These are phyloP conservation scores for Oriolus oriolus DNA, from an alignment of 2,113 vertebrate genomes.

Conservation along the genomic window DNA sequence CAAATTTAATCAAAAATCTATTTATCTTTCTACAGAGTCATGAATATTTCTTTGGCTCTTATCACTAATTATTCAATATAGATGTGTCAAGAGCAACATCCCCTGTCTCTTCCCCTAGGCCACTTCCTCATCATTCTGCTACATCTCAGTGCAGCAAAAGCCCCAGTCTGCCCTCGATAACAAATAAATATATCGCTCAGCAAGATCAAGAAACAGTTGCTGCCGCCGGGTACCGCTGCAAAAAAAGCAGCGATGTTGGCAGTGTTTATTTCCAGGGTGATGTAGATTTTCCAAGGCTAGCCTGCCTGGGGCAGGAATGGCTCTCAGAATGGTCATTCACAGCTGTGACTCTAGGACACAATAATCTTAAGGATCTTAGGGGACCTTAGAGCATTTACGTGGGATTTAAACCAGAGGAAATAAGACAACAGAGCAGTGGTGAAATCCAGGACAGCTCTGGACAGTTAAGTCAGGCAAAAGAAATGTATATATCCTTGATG, in stretches of 20 bases:
- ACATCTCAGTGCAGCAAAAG: conserved; percentile 17
- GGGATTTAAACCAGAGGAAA: neutral
- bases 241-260: neutral
- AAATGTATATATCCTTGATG: neutral
- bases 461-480: neutral
- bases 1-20: conserved; percentile 58
- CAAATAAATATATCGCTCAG: conserved; percentile 15
- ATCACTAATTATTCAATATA: conserved; percentile 52
- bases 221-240: neutral
- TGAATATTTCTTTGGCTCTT: conserved; percentile 58
- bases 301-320: neutral
- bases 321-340: neutral
- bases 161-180: conserved; percentile 31
- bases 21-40: conserved; percentile 50
- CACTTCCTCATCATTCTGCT: conserved; percentile 12
- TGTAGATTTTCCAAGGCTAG: neutral
- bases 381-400: neutral
- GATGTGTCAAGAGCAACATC: conserved; percentile 27
- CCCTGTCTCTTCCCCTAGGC: conserved; percentile 13
- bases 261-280: conserved; percentile 1
- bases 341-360: neutral
- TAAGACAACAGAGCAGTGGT: neutral
- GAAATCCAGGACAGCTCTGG: neutral
- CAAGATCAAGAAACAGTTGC: conserved; percentile 39
- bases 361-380: neutral